phyloP scores from a whole-genome alignment of 2,888 invertebrate genomes.

The Balanococcus diminutus region DNA sequence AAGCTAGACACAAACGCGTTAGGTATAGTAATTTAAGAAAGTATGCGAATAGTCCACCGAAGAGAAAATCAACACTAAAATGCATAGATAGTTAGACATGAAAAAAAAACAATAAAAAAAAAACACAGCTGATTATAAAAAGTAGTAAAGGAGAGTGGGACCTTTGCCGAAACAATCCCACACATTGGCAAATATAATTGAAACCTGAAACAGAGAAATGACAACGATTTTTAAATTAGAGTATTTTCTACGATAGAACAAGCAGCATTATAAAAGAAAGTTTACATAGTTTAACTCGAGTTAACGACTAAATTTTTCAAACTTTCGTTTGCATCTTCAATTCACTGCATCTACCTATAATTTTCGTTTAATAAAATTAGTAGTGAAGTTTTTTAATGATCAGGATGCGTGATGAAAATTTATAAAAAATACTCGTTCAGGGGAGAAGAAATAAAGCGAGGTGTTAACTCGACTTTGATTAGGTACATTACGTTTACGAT shows the following conservation, averaged over 20 bases:
- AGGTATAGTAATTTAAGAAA: not conserved
- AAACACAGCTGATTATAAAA: not conserved
- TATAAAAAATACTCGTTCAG: not conserved
- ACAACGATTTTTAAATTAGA: not conserved
- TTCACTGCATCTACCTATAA: too few relatives aligned
- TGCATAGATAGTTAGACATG: too few relatives aligned
- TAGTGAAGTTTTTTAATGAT: not conserved
- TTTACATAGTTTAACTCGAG: not conserved
- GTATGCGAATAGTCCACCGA: not conserved
- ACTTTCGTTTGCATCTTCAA: not conserved
- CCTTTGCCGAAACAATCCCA: not conserved
- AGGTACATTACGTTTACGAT: not conserved
- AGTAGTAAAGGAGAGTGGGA: not conserved
- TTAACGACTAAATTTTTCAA: not conserved
- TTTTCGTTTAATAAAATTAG: not conserved
- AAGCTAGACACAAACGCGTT: not conserved
- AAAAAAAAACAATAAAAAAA: too few relatives aligned
- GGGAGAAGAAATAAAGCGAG: not conserved
- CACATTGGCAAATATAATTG: not conserved
- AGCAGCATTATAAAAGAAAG: not conserved
- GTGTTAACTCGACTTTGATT: not conserved
- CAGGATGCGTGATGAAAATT: not conserved
- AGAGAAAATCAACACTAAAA: not conserved
- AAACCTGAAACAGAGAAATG: conserved; percentile 9
- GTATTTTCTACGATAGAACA: not conserved